These are phyloP conservation scores for Rhagophthalmus giganteus DNA, from an alignment of 2,888 invertebrate genomes.

Conservation along the genomic window DNA sequence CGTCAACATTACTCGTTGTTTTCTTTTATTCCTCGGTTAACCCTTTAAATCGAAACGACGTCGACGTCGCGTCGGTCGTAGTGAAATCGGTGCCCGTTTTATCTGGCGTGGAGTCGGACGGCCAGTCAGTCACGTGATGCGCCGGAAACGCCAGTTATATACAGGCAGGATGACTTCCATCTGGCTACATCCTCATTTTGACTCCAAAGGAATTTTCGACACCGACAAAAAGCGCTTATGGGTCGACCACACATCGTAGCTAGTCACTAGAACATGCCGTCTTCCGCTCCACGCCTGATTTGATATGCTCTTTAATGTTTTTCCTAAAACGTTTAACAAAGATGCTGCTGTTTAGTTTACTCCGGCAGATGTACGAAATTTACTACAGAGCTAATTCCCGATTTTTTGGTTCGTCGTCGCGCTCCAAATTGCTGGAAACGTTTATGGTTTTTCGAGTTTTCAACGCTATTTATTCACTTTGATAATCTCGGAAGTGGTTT, in stretches of 20 bases:
- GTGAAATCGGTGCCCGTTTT: too few relatives aligned
- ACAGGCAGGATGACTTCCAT: constrained; percentile 54
- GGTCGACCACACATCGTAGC: constrained; percentile 25
- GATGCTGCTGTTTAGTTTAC: too few relatives aligned
- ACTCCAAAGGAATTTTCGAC: constrained; percentile 49
- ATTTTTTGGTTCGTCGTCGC: too few relatives aligned
- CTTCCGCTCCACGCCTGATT: constrained; percentile 23
- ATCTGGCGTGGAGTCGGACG: too few relatives aligned
- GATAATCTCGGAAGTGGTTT: too few relatives aligned
- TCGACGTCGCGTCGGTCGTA: too few relatives aligned
- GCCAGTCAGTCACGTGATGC: constrained; percentile 53
- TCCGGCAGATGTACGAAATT: too few relatives aligned
- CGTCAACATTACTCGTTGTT: constrained; percentile 37
- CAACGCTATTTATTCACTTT: too few relatives aligned
- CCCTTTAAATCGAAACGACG: constrained; percentile 2
- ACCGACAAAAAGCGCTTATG: constrained; percentile 44
- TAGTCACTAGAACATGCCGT: constrained; percentile 12
- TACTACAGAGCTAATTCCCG: too few relatives aligned
- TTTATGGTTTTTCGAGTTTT: too few relatives aligned
- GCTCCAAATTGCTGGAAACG: too few relatives aligned
- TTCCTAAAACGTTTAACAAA: constrained; percentile 10
- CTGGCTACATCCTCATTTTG: constrained; percentile 54
- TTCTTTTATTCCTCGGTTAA: constrained; percentile 18
- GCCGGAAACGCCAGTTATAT: constrained; percentile 64
- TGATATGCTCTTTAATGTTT: constrained; percentile 7